Base-by-base conservation (phyloP, 2,888 invertebrate genomes). In the Cabera pusaria region DNA sequence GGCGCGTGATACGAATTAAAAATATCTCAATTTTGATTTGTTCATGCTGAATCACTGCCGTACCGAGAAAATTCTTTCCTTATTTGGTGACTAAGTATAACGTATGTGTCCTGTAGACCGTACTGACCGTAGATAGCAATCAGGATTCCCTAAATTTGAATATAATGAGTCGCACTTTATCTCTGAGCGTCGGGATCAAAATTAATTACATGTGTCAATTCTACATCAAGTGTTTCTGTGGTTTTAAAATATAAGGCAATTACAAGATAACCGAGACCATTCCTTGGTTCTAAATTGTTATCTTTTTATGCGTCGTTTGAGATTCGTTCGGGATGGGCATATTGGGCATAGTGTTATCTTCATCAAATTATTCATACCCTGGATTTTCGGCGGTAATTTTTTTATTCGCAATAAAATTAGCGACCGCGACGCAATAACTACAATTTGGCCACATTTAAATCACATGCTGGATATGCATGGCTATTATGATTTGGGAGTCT, bases 391-490 rank as follows among this genome's bases (percentile, higher is more conserved):
- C 51, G 58, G 55, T 63, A 59, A 60, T 14, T 14, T 14, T 14
- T 3, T 4, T 55, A 45, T 32, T 29, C 52, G 53, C 56, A 59
- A 68, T 66, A 64, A 69, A 70, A 68, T 72, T 63, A 64, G 44
- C 39, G 21, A 69, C 60, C 72, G 72, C 57, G 64, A 67, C 68
- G 65, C 56, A 55, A 71, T 70, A 62, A 60, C 52, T 45, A 52
- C 47, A 58, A 31, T 42, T 42, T 27, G 12, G 35, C 22, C 20
- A 18, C 17, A 32, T 42, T 35, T 32, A 31, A 29, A 42, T 42
- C 35, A 55, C 38, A 32, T 49, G 48, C 17, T 35, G 48, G 25
- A 40, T 39, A 39, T 32, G 20, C 25, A 23, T 27, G 21, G 29
- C 33, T 33, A 39, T 12, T 41, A 22, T 38, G 27, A 10, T 20